Base-by-base conservation (phyloP, 1,140 invertebrate genomes). In the Drosophila kanapiae region DNA sequence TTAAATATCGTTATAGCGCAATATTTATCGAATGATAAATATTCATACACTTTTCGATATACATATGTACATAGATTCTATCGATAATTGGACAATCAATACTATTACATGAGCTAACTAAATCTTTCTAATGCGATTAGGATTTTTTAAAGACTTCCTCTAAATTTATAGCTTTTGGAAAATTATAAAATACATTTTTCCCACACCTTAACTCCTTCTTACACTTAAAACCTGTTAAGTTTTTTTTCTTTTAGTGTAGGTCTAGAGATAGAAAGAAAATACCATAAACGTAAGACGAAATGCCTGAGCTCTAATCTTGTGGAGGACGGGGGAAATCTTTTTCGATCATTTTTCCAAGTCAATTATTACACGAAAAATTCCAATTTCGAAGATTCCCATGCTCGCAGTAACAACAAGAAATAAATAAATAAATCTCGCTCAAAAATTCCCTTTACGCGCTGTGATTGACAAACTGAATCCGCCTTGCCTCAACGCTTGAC, bases 401-500 rank as follows among this genome's bases (percentile, higher is more conserved):
- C 35, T 13, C 7, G 14, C 38, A 38, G 23, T 18, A 23, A 27
- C 18, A 33, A 29, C 11, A 7, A 7, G 5, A 37, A 62, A 61
- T 38, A 49, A 38, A 64, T 49, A 69, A 65, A 51, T 67, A 65
- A 69, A 69, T 67, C 65, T n/a, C 33, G 27, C 42, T 57, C 42
- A 40, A 69, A 71, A 69, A 38, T 56, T 69, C 69, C 51, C 33
- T 57, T 49, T 48, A n/a, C 53, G 16, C 43, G 48, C 37, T 10
- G 29, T 33, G 69, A 58, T 71, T 71, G 69, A 71, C 69, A 70
- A 71, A 60, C 69, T 14, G 65, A 71, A 72, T 71, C 51, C 68
- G 31, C 16, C 35, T 13, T 11, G 23, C 23, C 27, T 48, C 54
- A 23, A 40, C 67, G 69, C 53, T 60, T 60, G 67, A 72, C 67